Evolutionary conservation across 2,888 invertebrate genomes (phyloP).

Genomic region (Apeira syringaria): DNA sequence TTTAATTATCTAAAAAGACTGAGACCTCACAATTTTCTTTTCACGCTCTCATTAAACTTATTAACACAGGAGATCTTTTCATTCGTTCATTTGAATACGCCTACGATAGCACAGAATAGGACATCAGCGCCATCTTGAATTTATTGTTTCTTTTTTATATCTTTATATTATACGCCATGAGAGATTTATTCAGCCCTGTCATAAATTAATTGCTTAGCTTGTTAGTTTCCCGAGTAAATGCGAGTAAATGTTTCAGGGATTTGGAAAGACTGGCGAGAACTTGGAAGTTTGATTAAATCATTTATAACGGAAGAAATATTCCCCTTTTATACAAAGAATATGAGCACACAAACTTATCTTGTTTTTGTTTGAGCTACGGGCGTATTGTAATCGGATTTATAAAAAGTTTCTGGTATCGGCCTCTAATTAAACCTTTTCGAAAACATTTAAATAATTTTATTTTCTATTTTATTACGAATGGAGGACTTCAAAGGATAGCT

Average conservation of each 20-base stretch:
- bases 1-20: not conserved
- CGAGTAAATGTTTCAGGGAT: conserved; percentile 23
- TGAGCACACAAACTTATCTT: not conserved
- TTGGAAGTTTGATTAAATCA: conserved; percentile 4
- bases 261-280: conserved; percentile 10
- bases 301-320: conserved; percentile 2
- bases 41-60: conserved; percentile 26
- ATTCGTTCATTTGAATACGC: conserved; percentile 10
- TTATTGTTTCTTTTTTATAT: conserved; percentile 12
- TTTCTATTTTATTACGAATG: not conserved
- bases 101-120: conserved; percentile 2
- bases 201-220: conserved; percentile 23
- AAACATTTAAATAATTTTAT: not conserved
- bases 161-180: conserved; percentile 1
- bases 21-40: conserved; percentile 2
- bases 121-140: conserved; percentile 12
- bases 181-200: conserved; percentile 7
- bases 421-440: not conserved
- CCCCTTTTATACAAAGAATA: not conserved
- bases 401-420: conserved; percentile 1
- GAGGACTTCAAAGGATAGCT: not conserved
- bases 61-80: conserved; percentile 17
- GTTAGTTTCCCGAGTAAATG: conserved; percentile 20
- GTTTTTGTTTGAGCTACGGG: not conserved
- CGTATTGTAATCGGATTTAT: conserved; percentile 2